A percentile compares a stretch with the other conserved stretches of the same genome.
phyloP scores from a whole-genome alignment of 2,797 vertebrate species.

The Sebastes itinus region DNA sequence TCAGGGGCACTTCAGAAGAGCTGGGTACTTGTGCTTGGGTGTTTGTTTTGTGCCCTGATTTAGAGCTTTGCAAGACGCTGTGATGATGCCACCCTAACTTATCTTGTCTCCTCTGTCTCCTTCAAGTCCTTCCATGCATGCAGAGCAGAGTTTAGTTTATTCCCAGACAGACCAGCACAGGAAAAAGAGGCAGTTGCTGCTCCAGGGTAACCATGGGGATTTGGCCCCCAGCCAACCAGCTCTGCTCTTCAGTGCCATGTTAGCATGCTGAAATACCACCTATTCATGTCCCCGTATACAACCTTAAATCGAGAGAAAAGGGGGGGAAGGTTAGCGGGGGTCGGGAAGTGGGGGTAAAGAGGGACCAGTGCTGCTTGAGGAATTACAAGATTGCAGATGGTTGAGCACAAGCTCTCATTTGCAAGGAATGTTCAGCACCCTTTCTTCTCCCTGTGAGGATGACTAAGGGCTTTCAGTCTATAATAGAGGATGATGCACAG shows the following conservation, averaged over 20 bases:
- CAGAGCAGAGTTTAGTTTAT: constrained; percentile 52
- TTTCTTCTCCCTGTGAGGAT: constrained; percentile 56
- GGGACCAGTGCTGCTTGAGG: constrained; percentile 21
- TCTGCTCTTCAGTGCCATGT: constrained; percentile 48
- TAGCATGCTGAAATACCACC: constrained; percentile 70
- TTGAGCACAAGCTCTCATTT: constrained; percentile 67
- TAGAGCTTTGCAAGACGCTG: constrained; percentile 15
- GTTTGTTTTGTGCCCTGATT: background rate
- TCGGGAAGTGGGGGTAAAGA: background rate
- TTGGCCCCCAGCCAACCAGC: constrained; percentile 71
- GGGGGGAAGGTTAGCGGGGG: constrained; percentile 12
- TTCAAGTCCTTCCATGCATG: constrained; percentile 34
- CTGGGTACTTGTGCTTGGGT: background rate
- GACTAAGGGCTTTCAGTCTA: constrained; percentile 74
- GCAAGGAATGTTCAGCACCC: constrained; percentile 64
- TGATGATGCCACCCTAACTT: constrained; percentile 42
- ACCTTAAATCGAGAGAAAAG: constrained; percentile 38
- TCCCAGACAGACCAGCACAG: constrained; percentile 46
- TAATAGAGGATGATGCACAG: constrained; percentile 74
- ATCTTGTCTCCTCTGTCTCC: constrained; percentile 31
- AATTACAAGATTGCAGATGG: constrained; percentile 63
- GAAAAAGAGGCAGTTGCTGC: constrained; percentile 66
- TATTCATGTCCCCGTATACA: constrained; percentile 60
- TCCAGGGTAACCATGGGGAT: constrained; percentile 79
- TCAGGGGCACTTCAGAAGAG: constrained; percentile 35